These are phyloP conservation scores for Ctenopoma multispine DNA, from an alignment of 2,797 vertebrate species.

Conservation along the genomic window DNA sequence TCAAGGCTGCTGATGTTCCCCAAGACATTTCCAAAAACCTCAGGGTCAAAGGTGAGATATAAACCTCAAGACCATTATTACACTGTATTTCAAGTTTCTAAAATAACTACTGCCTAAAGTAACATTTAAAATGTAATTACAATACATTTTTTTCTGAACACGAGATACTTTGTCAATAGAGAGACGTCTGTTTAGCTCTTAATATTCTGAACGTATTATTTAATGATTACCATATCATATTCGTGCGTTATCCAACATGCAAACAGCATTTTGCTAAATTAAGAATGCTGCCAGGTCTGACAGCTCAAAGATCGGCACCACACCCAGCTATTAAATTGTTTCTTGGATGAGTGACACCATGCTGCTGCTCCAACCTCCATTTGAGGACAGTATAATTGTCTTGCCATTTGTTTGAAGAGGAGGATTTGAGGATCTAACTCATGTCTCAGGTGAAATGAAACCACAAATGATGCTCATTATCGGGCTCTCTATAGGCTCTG, in stretches of 20 bases:
- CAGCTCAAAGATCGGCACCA: neutral
- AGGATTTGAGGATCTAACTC: neutral
- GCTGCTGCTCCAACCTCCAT: slow-evolving; percentile 20
- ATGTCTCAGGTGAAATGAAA: slow-evolving; percentile 16
- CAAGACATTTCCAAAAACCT: slow-evolving; percentile 24
- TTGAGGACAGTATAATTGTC: slow-evolving; percentile 2
- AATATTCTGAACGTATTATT: too few species aligned
- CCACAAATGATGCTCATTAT: slow-evolving; percentile 15
- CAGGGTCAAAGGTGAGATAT: slow-evolving; percentile 22
- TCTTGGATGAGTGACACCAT: slow-evolving; percentile 50
- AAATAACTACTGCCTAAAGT: too few species aligned
- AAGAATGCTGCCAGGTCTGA: too few species aligned
- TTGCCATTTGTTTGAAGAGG: neutral
- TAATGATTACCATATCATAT: too few species aligned
- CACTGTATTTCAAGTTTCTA: neutral
- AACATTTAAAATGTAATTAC: too few species aligned
- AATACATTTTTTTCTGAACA: too few species aligned
- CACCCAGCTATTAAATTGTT: slow-evolving; percentile 29
- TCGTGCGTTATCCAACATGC: too few species aligned
- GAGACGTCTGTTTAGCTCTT: too few species aligned
- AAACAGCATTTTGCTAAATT: too few species aligned
- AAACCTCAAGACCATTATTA: slow-evolving; percentile 5
- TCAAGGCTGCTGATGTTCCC: slow-evolving; percentile 18
- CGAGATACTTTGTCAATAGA: too few species aligned
- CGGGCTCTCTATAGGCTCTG: neutral